These are phyloP conservation scores for Hemibagrus wyckioides DNA, from an alignment of 2,113 vertebrate species.

Conservation along the genomic window DNA sequence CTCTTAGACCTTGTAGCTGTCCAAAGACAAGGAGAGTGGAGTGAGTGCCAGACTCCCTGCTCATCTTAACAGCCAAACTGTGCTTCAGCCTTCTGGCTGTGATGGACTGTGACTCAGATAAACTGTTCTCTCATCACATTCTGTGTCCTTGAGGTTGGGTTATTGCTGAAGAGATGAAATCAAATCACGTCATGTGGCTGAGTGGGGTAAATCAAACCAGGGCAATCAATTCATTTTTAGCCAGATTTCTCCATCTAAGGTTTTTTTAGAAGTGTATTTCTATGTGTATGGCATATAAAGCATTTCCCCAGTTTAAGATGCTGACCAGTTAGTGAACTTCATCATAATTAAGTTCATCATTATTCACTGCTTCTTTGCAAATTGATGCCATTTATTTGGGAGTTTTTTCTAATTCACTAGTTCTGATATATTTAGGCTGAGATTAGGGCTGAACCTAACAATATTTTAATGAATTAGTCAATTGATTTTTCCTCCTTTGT, in stretches of 20 bases:
- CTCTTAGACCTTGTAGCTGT: background rate
- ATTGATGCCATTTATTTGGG: background rate
- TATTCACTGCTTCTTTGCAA: background rate
- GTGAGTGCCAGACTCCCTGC: constrained; percentile 8
- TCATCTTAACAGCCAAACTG: background rate
- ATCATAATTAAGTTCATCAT: background rate
- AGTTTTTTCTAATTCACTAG: background rate
- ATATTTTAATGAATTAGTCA: background rate
- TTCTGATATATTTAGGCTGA: background rate
- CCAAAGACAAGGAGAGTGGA: background rate
- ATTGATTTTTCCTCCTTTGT: too few relatives aligned
- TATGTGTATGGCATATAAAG: background rate
- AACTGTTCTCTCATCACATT: constrained; percentile 19
- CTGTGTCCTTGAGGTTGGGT: constrained; percentile 40
- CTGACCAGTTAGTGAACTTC: background rate
- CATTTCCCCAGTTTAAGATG: background rate
- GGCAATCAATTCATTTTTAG: background rate
- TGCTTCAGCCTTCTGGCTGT: constrained; percentile 26
- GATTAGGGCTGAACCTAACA: background rate
- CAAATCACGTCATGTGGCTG: background rate
- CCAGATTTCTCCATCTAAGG: background rate
- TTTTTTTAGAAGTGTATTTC: background rate
- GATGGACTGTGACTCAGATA: constrained; percentile 20
- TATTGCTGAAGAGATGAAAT: constrained; percentile 25
- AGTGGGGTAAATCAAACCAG: constrained; percentile 15